Evolutionary conservation across 2,797 vertebrate genomes (phyloP).

Genomic region (Miichthys miiuy): DNA sequence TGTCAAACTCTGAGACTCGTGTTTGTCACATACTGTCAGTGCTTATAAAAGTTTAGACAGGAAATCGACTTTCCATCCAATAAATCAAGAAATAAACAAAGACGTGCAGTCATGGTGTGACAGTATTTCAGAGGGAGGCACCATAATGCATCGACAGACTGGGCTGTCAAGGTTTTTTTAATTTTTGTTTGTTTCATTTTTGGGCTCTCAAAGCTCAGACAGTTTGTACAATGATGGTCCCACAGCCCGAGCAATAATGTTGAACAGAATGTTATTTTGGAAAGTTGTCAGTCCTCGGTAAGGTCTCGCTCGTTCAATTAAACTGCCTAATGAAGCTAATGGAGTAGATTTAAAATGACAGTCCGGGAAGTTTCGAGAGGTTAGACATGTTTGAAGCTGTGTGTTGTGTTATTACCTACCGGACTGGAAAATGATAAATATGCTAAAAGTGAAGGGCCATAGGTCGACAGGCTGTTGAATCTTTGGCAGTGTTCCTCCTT

Average conservation of each 20-base stretch:
- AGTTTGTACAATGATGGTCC: conserved; percentile 30
- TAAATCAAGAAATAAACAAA: conserved; percentile 44
- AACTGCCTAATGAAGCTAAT: conserved; percentile 31
- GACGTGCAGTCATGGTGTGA: conserved; percentile 25
- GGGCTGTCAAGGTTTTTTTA: conserved; percentile 26
- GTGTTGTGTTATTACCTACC: conserved; percentile 12
- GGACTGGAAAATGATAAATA: conserved; percentile 57
- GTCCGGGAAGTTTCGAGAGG: conserved; percentile 24
- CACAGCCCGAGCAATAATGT: conserved; percentile 25
- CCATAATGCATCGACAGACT: conserved; percentile 62
- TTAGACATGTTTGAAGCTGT: conserved; percentile 35
- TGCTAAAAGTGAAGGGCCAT: conserved; percentile 64
- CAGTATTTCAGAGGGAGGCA: conserved; percentile 59
- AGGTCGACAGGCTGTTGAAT: conserved; percentile 77
- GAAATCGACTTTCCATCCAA: conserved; percentile 37
- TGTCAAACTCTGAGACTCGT: conserved; percentile 12
- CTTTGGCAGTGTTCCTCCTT: conserved; percentile 68
- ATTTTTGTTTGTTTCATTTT: background rate
- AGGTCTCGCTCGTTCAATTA: conserved; percentile 41
- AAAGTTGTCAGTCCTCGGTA: conserved; percentile 33
- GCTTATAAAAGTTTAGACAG: conserved; percentile 37
- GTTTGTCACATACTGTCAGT: conserved; percentile 30
- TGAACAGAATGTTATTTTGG: conserved; percentile 38
- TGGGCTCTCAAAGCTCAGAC: conserved; percentile 26
- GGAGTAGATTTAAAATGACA: conserved; percentile 36